phyloP scores from a whole-genome alignment of 2,888 invertebrate genomes.

The Philereme vetulata region DNA sequence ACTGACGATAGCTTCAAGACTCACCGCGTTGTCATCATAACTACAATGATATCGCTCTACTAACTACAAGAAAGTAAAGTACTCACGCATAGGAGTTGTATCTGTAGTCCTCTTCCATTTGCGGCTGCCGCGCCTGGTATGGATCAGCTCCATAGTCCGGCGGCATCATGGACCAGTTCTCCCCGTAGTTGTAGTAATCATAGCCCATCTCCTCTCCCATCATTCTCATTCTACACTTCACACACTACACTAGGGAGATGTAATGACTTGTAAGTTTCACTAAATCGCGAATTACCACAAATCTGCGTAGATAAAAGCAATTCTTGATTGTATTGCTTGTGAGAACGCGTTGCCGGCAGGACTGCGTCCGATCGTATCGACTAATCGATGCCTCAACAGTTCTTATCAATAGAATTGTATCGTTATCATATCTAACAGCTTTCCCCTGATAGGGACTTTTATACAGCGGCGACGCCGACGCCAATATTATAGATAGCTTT shows the following conservation, averaged over 20 bases:
- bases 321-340: constrained; percentile 16
- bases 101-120: constrained; percentile 87
- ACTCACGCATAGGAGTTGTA: constrained; percentile 85
- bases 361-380: constrained; percentile 60
- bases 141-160: constrained; percentile 87
- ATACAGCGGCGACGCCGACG: constrained; percentile 61
- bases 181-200: constrained; percentile 85
- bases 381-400: constrained; percentile 77
- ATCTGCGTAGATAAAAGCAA: constrained; percentile 49
- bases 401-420: constrained; percentile 81
- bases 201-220: constrained; percentile 83
- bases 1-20: no score
- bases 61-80: background rate
- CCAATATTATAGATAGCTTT: constrained; percentile 68
- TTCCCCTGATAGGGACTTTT: constrained; percentile 76
- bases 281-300: constrained; percentile 42
- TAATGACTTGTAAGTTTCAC: constrained; percentile 21
- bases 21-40: no score
- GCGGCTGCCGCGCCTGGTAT: constrained; percentile 68
- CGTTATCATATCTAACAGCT: constrained; percentile 82
- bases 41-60: no score
- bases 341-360: constrained; percentile 33
- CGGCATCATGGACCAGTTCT: constrained; percentile 88
- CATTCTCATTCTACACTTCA: constrained; percentile 79
- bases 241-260: constrained; percentile 20